Base-by-base conservation (phyloP, 2,888 invertebrate species). In the Eristalis pertinax region DNA sequence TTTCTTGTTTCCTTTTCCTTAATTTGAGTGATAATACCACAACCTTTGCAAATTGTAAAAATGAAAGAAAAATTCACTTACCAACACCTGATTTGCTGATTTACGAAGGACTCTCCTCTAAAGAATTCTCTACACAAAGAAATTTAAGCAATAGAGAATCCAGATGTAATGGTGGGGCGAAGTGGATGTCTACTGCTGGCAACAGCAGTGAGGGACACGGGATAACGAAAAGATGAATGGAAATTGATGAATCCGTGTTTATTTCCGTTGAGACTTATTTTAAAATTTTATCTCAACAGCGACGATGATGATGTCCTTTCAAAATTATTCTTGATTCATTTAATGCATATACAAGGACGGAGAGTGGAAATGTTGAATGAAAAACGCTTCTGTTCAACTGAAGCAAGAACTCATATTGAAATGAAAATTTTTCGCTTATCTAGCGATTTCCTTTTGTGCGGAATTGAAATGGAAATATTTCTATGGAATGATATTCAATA, bases 211-310 rank as follows among this genome's bases (percentile, higher is more conserved):
- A 74, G 84, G 85, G 80, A 85, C 72, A 22, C 43, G 43, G 76
- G 84, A 75, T 84, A 80, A 58, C 84, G 78, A 78, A 81, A 79
- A 83, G 81, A 85, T 90, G 90, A 90, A 90, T 90, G 89, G 90
- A 89, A 90, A 90, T 90, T 90, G 90, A 90, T 89, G 89, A 89
- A 89, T 89, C 83, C 89, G 89, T 89, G 87, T 89, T 89, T 89
- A 90, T 90, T 89, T 90, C 89, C 89, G 83, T 79, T 89, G 89
- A 89, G 89, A 88, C 77, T 89, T 79, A 85, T 88, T 89, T 89
- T 89, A 86, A 88, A 89, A 88, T 89, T 89, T 76, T 77, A 74
- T 79, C 78, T 35, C 63, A 73, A 68, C 84, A 79, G 76, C 72
- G 38, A 75, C 41, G 85, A 85, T 88, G 74, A 86, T 79, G 75